Evolutionary conservation across 2,113 vertebrate genomes (phyloP).

Genomic region (Dasypus novemcinctus): DNA sequence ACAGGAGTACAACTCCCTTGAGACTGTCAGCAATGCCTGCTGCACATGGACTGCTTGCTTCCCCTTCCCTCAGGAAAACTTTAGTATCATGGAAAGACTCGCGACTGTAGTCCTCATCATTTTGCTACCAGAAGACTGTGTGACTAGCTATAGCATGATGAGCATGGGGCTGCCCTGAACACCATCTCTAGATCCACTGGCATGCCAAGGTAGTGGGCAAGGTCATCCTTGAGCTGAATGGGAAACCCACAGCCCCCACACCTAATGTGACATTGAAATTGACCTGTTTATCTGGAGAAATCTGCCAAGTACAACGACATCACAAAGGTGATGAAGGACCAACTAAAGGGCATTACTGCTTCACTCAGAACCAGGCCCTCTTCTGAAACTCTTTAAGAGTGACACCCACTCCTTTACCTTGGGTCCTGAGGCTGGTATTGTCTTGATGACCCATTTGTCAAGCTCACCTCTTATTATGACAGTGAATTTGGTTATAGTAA

Average conservation of each 20-base stretch:
- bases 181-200: slow-evolving; percentile 89
- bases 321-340: slow-evolving; percentile 90
- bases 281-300: slow-evolving; percentile 91
- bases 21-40: slow-evolving; percentile 87
- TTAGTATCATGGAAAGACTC: slow-evolving; percentile 88
- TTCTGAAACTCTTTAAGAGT: slow-evolving; percentile 90
- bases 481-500: slow-evolving; percentile 91
- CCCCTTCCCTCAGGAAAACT: slow-evolving; percentile 91
- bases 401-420: slow-evolving; percentile 88
- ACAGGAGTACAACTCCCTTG: slow-evolving; percentile 88
- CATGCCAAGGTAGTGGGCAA: slow-evolving; percentile 90
- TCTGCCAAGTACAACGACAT: slow-evolving; percentile 91
- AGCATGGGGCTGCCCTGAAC: slow-evolving; percentile 76
- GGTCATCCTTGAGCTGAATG: slow-evolving; percentile 84
- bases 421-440: slow-evolving; percentile 89
- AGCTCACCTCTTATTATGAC: slow-evolving; percentile 91
- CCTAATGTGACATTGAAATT: slow-evolving; percentile 92
- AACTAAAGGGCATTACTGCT: slow-evolving; percentile 89
- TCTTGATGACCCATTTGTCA: slow-evolving; percentile 90
- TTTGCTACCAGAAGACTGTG: slow-evolving; percentile 91
- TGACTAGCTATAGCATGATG: slow-evolving; percentile 90
- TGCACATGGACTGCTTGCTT: slow-evolving; percentile 92
- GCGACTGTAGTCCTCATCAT: slow-evolving; percentile 91
- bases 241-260: slow-evolving; percentile 86
- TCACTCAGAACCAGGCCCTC: slow-evolving; percentile 93